Evolutionary conservation across 2,113 vertebrate species (phyloP).

Genomic region (Odontesthes bonariensis): DNA sequence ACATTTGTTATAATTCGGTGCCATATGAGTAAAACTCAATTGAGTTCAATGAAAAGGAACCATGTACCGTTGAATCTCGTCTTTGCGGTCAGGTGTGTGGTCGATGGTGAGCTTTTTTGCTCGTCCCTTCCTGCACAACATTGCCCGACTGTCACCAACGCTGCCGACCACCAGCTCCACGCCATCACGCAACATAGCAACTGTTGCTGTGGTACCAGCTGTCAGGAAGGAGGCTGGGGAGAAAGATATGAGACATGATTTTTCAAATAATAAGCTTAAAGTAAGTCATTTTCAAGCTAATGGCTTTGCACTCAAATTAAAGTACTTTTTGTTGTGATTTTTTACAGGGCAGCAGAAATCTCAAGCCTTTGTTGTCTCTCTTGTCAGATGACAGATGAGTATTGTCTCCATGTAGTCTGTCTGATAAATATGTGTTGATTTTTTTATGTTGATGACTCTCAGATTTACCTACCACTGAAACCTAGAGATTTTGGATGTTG

Average conservation of each 20-base stretch:
- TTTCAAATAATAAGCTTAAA: no score
- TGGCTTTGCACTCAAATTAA: not conserved
- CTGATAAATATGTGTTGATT: not conserved
- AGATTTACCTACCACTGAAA: no score
- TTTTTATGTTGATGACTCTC: no score
- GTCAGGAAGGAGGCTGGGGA: slow-evolving; percentile 68
- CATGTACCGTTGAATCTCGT: slow-evolving; percentile 91
- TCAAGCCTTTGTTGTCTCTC: not conserved
- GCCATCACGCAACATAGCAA: slow-evolving; percentile 91
- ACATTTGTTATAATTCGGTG: no score
- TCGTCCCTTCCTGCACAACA: slow-evolving; percentile 91
- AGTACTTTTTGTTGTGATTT: not conserved
- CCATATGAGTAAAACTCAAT: no score
- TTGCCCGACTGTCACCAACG: slow-evolving; percentile 94
- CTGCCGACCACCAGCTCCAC: slow-evolving; percentile 94
- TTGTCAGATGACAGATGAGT: not conserved
- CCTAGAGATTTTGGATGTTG: no score
- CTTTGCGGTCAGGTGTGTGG: slow-evolving; percentile 93
- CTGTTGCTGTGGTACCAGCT: slow-evolving; percentile 93
- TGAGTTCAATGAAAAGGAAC: no score
- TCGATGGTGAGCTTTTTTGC: slow-evolving; percentile 90
- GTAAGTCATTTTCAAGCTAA: fast-evolving
- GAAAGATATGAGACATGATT: not conserved
- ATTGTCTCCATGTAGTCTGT: not conserved
- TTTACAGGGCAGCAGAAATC: not conserved